Evolutionary conservation across 2,113 vertebrate species (phyloP), one percentile per base, ranked within the genome.

Genomic region (Laticauda colubrina): DNA sequence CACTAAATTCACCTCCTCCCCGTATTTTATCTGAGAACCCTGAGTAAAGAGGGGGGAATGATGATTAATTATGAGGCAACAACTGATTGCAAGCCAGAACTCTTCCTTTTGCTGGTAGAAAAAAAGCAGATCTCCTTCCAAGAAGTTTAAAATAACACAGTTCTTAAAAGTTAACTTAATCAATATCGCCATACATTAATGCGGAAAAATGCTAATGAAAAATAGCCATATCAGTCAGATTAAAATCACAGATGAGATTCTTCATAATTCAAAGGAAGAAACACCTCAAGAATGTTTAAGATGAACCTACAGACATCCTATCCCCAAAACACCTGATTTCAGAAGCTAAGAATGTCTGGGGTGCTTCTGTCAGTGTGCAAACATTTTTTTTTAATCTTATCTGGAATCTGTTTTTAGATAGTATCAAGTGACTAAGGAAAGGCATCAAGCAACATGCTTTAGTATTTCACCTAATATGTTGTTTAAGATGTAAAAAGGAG

Each of bases 31-130:
- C 90, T 95, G 96, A 92, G 90, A 95, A 88, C 39, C 18, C 34
- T 81, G 7, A 45, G 53, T 39, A 26, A 94, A 39, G 91, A 92
- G 92, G 92, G 95, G 94, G 93, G 90, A 57, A 23, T 54, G 8
- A 87, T 88, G 93, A 97, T 91, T 94, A 96, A 96, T 75, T 93
- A 94, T 96, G 96, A 97, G 96, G 87, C 87, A 87, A 94, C 0
- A 0, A 45, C 85, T 96, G 95, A 96, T 94, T 94, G 12, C 0
- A 61, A 0, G 93, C 95, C 95, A 97, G 95, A 21, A 91, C 85
- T 96, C 14, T 43, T 92, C 0, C n/a, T 91, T 92, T 92, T 95
- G 94, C 95, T 95, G 95, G 88, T 95, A 95, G 95, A 94, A 95
- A 96, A 96, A 97, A 96, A 91, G 61, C 26, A 43, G 26, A 51